A percentile compares a stretch with the other conserved stretches of the same genome.
These are phyloP conservation scores for Onychomys torridus DNA, from an alignment of 2,797 vertebrate species.

Conservation along the genomic window DNA sequence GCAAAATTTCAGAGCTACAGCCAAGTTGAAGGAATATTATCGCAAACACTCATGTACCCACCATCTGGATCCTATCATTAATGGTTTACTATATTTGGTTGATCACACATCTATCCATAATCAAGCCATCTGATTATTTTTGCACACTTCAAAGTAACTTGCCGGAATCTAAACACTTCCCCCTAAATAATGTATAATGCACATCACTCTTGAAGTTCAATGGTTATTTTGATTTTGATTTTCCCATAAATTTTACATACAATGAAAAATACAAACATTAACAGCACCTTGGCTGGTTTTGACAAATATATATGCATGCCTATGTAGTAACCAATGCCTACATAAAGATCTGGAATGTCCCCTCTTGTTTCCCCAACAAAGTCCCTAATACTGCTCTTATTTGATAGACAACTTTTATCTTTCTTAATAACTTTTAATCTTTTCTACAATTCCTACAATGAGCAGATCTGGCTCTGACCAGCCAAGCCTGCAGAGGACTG, in stretches of 20 bases:
- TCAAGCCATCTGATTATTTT: background rate
- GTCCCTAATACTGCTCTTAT: background rate
- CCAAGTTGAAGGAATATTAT: background rate
- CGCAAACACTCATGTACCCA: background rate
- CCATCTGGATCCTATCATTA: constrained; percentile 13
- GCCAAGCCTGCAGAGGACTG: background rate
- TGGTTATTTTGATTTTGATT: background rate
- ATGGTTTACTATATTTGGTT: background rate
- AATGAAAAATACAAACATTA: background rate
- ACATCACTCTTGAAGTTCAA: background rate
- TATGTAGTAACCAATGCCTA: background rate
- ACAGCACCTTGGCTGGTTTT: background rate
- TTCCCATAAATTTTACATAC: background rate
- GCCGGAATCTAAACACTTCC: background rate
- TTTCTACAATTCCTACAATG: background rate
- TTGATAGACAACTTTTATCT: background rate
- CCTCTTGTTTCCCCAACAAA: background rate
- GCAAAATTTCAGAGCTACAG: constrained; percentile 21
- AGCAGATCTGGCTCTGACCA: background rate
- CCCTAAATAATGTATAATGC: background rate
- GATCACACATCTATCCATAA: background rate
- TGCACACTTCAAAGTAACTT: background rate
- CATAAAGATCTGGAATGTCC: background rate
- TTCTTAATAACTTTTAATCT: background rate
- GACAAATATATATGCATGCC: background rate